Evolutionary conservation across 2,797 vertebrate genomes (phyloP).

Genomic region (Sandelia bainsii): DNA sequence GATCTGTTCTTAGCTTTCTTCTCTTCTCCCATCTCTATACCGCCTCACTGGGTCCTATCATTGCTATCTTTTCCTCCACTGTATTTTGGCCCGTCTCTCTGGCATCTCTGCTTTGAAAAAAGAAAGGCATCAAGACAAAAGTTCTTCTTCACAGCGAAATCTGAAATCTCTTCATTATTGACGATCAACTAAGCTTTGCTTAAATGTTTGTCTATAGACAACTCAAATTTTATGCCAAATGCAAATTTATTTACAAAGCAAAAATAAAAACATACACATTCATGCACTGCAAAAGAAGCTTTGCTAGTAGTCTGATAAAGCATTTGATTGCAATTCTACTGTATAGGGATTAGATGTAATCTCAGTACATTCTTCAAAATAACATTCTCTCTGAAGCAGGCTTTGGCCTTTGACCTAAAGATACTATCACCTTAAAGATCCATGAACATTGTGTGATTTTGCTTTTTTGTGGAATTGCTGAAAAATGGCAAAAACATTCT

Average conservation of each 20-base stretch:
- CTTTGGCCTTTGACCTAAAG: not conserved
- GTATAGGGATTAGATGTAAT: constrained; percentile 8
- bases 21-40: not conserved
- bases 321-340: not conserved
- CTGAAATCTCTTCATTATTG: too few relatives aligned
- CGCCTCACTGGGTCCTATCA: not conserved
- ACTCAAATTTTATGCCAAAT: constrained; percentile 10
- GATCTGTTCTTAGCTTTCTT: not conserved
- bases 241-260: constrained; percentile 30
- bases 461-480: not conserved
- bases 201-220: not conserved
- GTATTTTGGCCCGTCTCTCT: not conserved
- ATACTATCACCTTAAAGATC: not conserved
- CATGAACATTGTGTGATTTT: not conserved
- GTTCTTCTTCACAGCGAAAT: not conserved
- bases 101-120: not conserved
- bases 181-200: too few relatives aligned
- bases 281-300: constrained; percentile 25
- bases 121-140: not conserved
- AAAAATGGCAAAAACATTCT: not conserved
- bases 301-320: not conserved
- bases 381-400: not conserved
- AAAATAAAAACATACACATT: not conserved
- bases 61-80: not conserved
- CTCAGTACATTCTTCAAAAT: constrained; percentile 8